phyloP scores from a whole-genome alignment of 1,140 invertebrate genomes.

The Neodiprion lecontei region DNA sequence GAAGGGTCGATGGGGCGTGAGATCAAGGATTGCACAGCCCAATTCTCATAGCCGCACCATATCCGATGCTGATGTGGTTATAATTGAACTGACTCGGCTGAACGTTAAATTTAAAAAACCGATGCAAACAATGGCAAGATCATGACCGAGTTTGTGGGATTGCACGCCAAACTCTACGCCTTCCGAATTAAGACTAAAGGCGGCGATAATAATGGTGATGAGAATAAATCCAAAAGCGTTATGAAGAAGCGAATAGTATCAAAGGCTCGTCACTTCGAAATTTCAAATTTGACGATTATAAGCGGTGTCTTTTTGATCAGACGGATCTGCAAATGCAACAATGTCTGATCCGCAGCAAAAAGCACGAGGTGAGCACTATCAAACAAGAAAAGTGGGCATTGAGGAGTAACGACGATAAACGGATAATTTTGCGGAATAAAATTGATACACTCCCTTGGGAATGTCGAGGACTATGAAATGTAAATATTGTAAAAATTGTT shows the following conservation, averaged over 20 bases:
- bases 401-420: conserved; percentile 24
- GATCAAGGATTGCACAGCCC: conserved; percentile 40
- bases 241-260: too few relatives aligned
- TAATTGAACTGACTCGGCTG: conserved; percentile 27
- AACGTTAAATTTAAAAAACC: conserved; percentile 35
- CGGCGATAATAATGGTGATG: conserved; percentile 17
- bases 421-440: conserved; percentile 12
- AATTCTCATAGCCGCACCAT: conserved; percentile 39
- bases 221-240: too few relatives aligned
- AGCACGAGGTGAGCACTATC: conserved; percentile 33
- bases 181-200: conserved; percentile 41
- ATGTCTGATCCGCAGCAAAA: conserved; percentile 26
- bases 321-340: conserved; percentile 21
- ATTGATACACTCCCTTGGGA: conserved; percentile 25
- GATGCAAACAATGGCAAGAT: conserved; percentile 41
- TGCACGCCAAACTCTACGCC: conserved; percentile 57
- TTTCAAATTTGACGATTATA: too few relatives aligned
- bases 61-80: conserved; percentile 27
- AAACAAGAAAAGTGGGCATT: conserved; percentile 35
- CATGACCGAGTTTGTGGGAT: conserved; percentile 52
- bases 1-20: too few relatives aligned
- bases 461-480: background rate
- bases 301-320: conserved; percentile 24
- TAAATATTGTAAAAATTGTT: too few relatives aligned
- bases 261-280: too few relatives aligned